Percentiles rank a stretch among this genome's conserved stretches.
Evolutionary conservation across 2,888 invertebrate genomes (phyloP).

Genomic region (Nymphalis polychloros): DNA sequence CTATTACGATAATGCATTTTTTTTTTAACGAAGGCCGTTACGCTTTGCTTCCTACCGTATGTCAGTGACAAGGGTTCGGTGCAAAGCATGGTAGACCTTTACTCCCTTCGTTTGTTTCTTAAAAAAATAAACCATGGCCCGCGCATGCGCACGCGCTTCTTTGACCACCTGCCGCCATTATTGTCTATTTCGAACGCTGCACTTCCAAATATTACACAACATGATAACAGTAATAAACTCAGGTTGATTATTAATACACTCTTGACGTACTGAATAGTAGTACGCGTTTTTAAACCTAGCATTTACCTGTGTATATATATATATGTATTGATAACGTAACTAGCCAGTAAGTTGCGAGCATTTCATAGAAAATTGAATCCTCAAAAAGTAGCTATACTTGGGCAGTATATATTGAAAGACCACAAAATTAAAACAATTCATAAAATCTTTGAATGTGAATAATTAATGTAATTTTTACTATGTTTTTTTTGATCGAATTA

Average conservation of each 20-base stretch:
- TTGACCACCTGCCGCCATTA: conserved; percentile 42
- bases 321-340: too few relatives aligned
- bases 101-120: conserved; percentile 26
- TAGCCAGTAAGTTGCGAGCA: too few relatives aligned
- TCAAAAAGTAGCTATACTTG: too few relatives aligned
- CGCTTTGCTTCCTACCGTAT: conserved; percentile 18
- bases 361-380: too few relatives aligned
- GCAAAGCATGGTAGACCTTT: conserved; percentile 25
- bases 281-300: neutral
- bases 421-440: too few relatives aligned
- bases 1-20: neutral
- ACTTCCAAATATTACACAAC: conserved; percentile 14
- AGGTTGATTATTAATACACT: neutral
- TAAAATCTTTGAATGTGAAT: too few relatives aligned
- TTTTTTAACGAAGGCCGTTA: conserved; percentile 28
- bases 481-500: too few relatives aligned
- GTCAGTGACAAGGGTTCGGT: conserved; percentile 3
- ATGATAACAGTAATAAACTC: conserved; percentile 4
- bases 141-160: conserved; percentile 37
- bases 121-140: conserved; percentile 30
- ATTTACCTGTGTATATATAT: too few relatives aligned
- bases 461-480: too few relatives aligned
- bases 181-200: conserved; percentile 33
- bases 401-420: too few relatives aligned
- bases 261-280: neutral